Conservation (phyloP, 2,797 vertebrate genomes). For the Pogonophryne albipinna region DNA sequence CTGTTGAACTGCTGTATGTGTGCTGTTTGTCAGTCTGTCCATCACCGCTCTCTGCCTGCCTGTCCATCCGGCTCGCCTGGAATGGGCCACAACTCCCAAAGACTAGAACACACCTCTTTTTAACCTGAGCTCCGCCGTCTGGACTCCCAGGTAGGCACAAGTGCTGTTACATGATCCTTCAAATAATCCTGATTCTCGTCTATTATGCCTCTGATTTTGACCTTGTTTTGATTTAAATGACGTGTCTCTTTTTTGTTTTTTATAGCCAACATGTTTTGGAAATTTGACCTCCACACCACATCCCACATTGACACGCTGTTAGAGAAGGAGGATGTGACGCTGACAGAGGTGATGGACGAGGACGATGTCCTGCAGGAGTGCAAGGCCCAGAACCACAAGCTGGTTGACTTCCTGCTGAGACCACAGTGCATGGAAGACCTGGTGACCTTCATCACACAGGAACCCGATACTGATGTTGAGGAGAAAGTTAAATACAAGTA, state of each 20-base stretch:
- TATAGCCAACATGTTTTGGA: slow-evolving; percentile 98
- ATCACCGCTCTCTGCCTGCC: slow-evolving; percentile 70
- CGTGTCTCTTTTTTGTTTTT: neutral
- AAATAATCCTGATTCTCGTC: neutral
- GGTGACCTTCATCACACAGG: slow-evolving; percentile 96
- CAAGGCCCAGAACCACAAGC: slow-evolving; percentile 98
- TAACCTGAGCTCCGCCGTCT: slow-evolving; percentile 82
- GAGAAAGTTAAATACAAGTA: slow-evolving; percentile 99
- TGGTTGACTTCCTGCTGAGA: slow-evolving; percentile 96
- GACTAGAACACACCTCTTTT: slow-evolving; percentile 86
- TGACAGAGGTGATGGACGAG: slow-evolving; percentile 98
- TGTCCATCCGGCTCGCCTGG: slow-evolving; percentile 87
- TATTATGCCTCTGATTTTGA: neutral
- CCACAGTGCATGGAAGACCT: slow-evolving; percentile 97
- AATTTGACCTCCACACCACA: slow-evolving; percentile 99
- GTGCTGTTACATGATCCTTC: neutral
- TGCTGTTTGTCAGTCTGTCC: slow-evolving; percentile 71
- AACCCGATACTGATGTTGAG: slow-evolving; percentile 94
- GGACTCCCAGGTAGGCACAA: slow-evolving; percentile 77
- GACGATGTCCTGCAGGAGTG: slow-evolving; percentile 98
- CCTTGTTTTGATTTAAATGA: neutral
- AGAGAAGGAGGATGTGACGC: slow-evolving; percentile 97
- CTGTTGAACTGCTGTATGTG: slow-evolving; percentile 80
- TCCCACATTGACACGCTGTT: slow-evolving; percentile 99
- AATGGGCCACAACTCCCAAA: slow-evolving; percentile 95